phyloP scores from a whole-genome alignment of 2,797 vertebrate species.

The Danio tinwini region DNA sequence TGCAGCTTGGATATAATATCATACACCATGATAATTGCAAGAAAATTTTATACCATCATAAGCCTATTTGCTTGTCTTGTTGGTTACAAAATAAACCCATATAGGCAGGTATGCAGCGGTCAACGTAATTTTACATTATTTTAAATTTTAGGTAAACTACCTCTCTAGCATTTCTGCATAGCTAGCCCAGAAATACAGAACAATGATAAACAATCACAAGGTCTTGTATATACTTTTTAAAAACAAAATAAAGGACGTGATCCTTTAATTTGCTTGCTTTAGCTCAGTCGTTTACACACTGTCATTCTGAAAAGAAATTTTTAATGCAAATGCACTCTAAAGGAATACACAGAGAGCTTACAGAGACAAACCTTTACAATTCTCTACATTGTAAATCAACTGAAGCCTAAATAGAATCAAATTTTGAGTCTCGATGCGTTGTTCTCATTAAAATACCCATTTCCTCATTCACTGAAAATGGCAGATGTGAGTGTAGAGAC shows the following conservation, averaged over 20 bases:
- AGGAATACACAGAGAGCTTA: neutral
- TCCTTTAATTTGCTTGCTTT: neutral
- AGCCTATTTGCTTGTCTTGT: too few relatives aligned
- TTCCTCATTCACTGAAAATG: constrained; percentile 62
- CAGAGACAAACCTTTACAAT: neutral
- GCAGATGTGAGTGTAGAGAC: constrained; percentile 49
- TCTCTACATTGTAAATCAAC: neutral
- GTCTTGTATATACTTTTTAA: neutral
- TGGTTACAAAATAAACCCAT: neutral
- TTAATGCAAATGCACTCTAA: constrained; percentile 15
- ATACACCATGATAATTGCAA: too few relatives aligned
- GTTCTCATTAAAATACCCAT: constrained; percentile 38
- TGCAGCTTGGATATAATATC: too few relatives aligned
- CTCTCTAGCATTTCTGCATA: neutral
- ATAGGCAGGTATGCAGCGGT: neutral
- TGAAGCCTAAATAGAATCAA: neutral
- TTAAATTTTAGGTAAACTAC: neutral
- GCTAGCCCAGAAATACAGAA: neutral
- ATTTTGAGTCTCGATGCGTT: constrained; percentile 5
- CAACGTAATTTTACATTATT: neutral
- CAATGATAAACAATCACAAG: neutral
- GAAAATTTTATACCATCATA: too few relatives aligned
- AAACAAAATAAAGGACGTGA: neutral
- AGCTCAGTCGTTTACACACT: neutral
- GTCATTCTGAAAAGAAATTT: constrained; percentile 2